Evolutionary conservation across 2,797 vertebrate species (phyloP).

Genomic region (Enteromius argenteus): DNA sequence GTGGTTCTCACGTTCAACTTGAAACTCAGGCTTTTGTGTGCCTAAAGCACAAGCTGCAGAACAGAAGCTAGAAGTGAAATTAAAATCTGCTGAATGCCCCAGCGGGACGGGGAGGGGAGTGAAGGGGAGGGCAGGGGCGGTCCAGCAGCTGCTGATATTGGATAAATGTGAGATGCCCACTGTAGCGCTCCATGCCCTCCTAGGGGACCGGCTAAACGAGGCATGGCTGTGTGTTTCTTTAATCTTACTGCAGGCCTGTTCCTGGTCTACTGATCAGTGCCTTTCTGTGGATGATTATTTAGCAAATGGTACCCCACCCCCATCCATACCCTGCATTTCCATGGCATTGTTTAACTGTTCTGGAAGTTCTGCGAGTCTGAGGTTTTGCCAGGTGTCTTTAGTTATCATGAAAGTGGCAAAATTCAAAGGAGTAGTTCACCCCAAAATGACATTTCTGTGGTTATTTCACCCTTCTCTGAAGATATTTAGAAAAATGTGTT

Average conservation of each 20-base stretch:
- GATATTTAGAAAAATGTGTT: background rate
- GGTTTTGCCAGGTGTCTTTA: background rate
- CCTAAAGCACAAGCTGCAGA: conserved; percentile 79
- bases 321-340: conserved; percentile 29
- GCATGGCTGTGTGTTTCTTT: conserved; percentile 53
- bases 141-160: conserved; percentile 61
- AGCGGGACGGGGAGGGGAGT: conserved; percentile 74
- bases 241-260: conserved; percentile 50
- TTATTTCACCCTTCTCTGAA: background rate
- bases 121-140: conserved; percentile 52
- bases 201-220: conserved; percentile 56
- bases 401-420: background rate
- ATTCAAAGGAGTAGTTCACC: background rate
- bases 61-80: conserved; percentile 85
- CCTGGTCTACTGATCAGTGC: conserved; percentile 45
- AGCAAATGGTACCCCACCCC: conserved; percentile 15
- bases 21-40: conserved; percentile 88
- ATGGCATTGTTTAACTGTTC: conserved; percentile 39
- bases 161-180: conserved; percentile 63
- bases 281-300: conserved; percentile 39
- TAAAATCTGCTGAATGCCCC: conserved; percentile 84
- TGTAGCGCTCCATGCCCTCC: conserved; percentile 58
- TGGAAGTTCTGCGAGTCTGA: conserved; percentile 26
- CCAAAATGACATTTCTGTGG: background rate
- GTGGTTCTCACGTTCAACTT: conserved; percentile 92